Percentiles rank a stretch among this genome's conserved stretches.
These are phyloP conservation scores for Bufotes viridis DNA, from an alignment of 2,797 vertebrate species.

Conservation along the genomic window DNA sequence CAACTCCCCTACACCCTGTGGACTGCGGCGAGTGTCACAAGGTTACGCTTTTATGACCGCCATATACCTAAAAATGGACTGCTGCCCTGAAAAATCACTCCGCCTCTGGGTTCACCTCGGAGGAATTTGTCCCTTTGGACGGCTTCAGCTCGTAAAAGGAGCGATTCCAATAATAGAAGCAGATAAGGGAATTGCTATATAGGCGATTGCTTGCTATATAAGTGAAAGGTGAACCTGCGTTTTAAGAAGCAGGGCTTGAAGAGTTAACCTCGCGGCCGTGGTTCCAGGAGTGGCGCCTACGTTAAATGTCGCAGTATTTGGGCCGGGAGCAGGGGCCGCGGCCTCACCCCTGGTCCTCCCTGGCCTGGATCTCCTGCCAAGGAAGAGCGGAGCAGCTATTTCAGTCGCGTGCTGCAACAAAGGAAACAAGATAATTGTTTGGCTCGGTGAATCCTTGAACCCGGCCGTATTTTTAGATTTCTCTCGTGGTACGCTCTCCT, in stretches of 20 bases:
- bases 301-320: constrained; percentile 22
- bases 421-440: constrained; percentile 57
- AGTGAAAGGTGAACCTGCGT: neutral
- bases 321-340: neutral
- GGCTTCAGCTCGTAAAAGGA: neutral
- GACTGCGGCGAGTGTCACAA: neutral
- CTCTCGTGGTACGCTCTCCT: neutral
- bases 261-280: neutral
- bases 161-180: neutral
- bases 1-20: neutral
- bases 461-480: constrained; percentile 47
- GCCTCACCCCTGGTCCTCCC: constrained; percentile 22
- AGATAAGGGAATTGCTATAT: neutral
- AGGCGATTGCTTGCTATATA: neutral
- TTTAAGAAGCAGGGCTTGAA: neutral
- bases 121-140: neutral
- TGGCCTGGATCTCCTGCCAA: constrained; percentile 29
- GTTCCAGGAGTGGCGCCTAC: neutral
- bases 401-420: constrained; percentile 36
- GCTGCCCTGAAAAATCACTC: neutral
- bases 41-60: neutral
- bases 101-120: neutral
- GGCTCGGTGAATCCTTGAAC: constrained; percentile 42
- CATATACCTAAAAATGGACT: neutral
- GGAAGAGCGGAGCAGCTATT: constrained; percentile 28